phyloP scores from a whole-genome alignment of 1,140 invertebrate species.

The Zophobas atratus region DNA sequence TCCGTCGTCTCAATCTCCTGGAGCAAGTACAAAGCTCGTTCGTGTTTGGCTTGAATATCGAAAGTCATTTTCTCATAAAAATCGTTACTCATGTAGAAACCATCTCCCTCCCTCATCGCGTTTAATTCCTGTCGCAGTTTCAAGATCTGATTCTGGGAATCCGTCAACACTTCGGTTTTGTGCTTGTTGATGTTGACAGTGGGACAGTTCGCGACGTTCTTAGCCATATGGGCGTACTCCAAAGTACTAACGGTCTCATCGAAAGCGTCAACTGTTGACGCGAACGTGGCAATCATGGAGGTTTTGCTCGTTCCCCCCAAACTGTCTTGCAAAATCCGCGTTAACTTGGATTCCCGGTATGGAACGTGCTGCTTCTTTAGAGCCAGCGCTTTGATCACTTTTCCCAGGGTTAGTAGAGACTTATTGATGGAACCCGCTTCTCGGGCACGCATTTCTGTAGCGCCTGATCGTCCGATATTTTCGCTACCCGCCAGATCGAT shows the following conservation, averaged over 20 bases:
- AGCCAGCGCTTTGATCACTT: conserved; percentile 82
- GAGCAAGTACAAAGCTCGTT: background rate
- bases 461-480: conserved; percentile 95
- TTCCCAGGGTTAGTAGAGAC: conserved; percentile 91
- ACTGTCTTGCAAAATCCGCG: conserved; percentile 93
- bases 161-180: background rate
- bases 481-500: conserved; percentile 98
- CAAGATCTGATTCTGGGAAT: conserved; percentile 9
- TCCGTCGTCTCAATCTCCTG: background rate
- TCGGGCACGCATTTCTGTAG: conserved; percentile 88
- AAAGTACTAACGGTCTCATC: conserved; percentile 96
- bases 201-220: conserved; percentile 95
- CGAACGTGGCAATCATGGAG: conserved; percentile 89
- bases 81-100: conserved; percentile 1
- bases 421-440: conserved; percentile 99
- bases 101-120: background rate
- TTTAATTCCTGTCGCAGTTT: conserved; percentile 18
- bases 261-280: conserved; percentile 87
- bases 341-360: conserved; percentile 87
- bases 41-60: background rate
- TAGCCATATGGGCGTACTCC: conserved; percentile 95
- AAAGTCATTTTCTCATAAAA: conserved; percentile 1
- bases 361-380: background rate
- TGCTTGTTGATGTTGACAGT: conserved; percentile 92
- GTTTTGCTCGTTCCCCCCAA: conserved; percentile 97